These are phyloP conservation scores for Dicaeum eximium DNA, from an alignment of 2,113 vertebrate genomes.

Conservation along the genomic window DNA sequence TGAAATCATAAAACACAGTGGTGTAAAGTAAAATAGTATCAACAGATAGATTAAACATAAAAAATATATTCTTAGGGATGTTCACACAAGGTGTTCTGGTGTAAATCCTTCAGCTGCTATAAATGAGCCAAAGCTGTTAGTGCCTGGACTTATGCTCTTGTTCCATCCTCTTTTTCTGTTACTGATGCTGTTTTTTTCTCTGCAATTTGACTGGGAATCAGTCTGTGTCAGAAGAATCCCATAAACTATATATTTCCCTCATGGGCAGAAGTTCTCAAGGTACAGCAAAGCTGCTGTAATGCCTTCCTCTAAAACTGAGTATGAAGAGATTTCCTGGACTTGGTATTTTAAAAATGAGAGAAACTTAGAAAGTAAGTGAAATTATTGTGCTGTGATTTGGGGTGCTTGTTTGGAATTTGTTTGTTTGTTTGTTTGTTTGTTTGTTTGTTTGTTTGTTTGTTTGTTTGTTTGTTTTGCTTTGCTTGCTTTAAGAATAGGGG, in stretches of 20 bases:
- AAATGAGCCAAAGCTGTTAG: conserved; percentile 14
- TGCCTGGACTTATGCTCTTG: conserved; percentile 13
- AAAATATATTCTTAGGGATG: not conserved
- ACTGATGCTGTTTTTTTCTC: not conserved
- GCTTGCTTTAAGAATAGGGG: not conserved
- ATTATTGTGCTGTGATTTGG: not conserved
- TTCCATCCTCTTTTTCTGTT: not conserved
- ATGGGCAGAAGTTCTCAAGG: not conserved
- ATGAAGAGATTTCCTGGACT: not conserved
- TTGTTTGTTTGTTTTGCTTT: not conserved
- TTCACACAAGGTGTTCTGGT: not conserved
- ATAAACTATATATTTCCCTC: not conserved
- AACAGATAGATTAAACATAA: conserved; percentile 15
- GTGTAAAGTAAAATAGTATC: not conserved
- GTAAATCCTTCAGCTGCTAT: conserved; percentile 30
- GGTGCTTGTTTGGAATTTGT: not conserved
- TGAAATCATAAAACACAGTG: not conserved
- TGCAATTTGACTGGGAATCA: not conserved
- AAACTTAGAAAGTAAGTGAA: not conserved
- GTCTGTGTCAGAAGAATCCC: not conserved
- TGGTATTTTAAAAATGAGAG: not conserved
- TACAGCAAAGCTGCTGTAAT: not conserved
- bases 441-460: not conserved
- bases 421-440: not conserved
- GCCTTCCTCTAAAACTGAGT: not conserved